These are phyloP conservation scores for Caenorhabditis drosophilae DNA, from an alignment of 2,888 invertebrate genomes.

Conservation along the genomic window DNA sequence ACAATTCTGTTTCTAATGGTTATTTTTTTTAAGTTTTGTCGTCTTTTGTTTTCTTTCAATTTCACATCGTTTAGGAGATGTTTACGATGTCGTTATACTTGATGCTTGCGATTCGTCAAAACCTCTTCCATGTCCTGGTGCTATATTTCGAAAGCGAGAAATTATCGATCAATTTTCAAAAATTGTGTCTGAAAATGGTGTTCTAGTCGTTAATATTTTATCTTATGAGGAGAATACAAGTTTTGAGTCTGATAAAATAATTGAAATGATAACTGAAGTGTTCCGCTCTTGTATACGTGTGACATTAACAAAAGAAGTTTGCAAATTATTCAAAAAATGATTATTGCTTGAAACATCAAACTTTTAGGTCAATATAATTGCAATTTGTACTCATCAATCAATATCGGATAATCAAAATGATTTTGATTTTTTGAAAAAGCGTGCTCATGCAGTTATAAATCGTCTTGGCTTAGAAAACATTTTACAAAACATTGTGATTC, in stretches of 20 bases:
- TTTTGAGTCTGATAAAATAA: slow-evolving; percentile 8
- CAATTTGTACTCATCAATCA: slow-evolving; percentile 28
- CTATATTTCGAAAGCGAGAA: slow-evolving; percentile 36
- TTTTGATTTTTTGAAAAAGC: slow-evolving; percentile 19
- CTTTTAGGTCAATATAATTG: slow-evolving; percentile 30
- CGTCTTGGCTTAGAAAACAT: slow-evolving; percentile 8
- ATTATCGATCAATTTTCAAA: slow-evolving; percentile 27
- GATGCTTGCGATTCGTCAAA: slow-evolving; percentile 59
- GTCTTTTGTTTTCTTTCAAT: slow-evolving; percentile 1
- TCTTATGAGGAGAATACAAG: slow-evolving; percentile 20
- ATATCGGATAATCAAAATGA: slow-evolving; percentile 18
- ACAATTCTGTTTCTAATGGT: slow-evolving; percentile 41
- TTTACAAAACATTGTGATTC: too few relatives aligned
- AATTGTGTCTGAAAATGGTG: slow-evolving; percentile 29
- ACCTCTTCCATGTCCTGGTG: slow-evolving; percentile 55
- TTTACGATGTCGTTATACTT: slow-evolving; percentile 55
- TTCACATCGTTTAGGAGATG: slow-evolving; percentile 30
- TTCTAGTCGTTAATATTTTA: slow-evolving; percentile 33
- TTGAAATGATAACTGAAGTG: slow-evolving; percentile 15
- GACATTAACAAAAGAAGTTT: slow-evolving; percentile 27
- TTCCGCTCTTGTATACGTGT: slow-evolving; percentile 38
- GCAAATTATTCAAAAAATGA: neutral
- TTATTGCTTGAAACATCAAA: neutral
- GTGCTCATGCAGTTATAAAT: slow-evolving; percentile 30
- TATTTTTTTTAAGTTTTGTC: slow-evolving; percentile 4